These are phyloP conservation scores for Tetraneura akinire DNA, from an alignment of 1,140 invertebrate species.

Conservation along the genomic window DNA sequence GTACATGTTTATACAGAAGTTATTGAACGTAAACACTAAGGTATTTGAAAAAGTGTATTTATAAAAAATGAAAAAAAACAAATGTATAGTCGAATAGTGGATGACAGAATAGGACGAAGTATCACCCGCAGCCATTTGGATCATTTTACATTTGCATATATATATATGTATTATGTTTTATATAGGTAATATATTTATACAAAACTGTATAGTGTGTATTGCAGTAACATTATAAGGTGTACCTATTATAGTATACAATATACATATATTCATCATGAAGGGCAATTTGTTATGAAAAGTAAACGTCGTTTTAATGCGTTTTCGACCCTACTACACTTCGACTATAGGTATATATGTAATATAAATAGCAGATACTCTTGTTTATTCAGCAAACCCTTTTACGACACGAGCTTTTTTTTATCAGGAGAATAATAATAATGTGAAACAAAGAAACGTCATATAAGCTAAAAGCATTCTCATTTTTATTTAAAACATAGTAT, in stretches of 20 bases:
- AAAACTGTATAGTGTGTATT: slow-evolving; percentile 9
- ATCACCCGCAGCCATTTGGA: slow-evolving; percentile 25
- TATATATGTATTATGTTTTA: no score
- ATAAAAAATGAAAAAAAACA: slow-evolving; percentile 40
- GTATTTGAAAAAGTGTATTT: background rate
- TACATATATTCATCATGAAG: background rate
- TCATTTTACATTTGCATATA: slow-evolving; percentile 49
- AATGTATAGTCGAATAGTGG: slow-evolving; percentile 38
- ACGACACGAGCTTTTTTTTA: slow-evolving; percentile 26
- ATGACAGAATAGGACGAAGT: slow-evolving; percentile 3
- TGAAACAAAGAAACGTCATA: slow-evolving; percentile 19
- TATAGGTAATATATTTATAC: slow-evolving; percentile 35
- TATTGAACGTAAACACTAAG: slow-evolving; percentile 42
- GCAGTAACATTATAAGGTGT: slow-evolving; percentile 32
- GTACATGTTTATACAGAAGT: no score
- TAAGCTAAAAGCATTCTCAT: slow-evolving; percentile 11
- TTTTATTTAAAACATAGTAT: background rate
- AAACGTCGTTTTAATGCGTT: slow-evolving; percentile 48
- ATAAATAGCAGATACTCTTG: background rate
- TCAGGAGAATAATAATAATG: no score
- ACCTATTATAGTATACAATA: slow-evolving; percentile 32
- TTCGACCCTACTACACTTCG: slow-evolving; percentile 44
- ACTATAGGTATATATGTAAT: background rate
- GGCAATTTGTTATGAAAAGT: slow-evolving; percentile 51
- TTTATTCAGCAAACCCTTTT: slow-evolving; percentile 48